Evolutionary conservation across 2,113 vertebrate species (phyloP).

Genomic region (Desmodus rotundus): DNA sequence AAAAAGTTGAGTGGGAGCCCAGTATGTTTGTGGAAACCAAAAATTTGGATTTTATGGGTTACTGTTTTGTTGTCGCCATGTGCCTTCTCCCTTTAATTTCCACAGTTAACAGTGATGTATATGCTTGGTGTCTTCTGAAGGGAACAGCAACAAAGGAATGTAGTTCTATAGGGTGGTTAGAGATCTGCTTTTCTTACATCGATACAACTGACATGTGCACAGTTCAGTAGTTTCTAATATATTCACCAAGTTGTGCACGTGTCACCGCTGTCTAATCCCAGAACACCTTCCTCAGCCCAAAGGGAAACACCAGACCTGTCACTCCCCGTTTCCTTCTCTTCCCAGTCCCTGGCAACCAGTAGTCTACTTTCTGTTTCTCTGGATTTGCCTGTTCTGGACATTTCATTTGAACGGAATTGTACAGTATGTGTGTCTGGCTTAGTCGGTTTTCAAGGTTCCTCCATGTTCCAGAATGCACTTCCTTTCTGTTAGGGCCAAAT

Average conservation of each 20-base stretch:
- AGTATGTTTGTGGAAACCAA: not conserved
- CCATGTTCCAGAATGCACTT: not conserved
- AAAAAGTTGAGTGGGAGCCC: not conserved
- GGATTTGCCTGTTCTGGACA: not conserved
- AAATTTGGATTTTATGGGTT: not conserved
- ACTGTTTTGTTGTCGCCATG: no score
- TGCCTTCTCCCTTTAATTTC: not conserved
- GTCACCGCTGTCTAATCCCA: not conserved
- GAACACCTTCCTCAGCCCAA: not conserved
- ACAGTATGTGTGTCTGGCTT: not conserved
- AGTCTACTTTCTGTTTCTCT: not conserved
- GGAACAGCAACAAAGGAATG: not conserved
- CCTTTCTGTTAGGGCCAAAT: not conserved
- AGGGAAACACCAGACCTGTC: not conserved
- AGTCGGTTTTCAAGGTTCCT: not conserved
- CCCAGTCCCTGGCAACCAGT: not conserved
- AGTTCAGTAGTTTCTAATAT: not conserved
- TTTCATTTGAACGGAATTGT: not conserved
- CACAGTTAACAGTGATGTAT: not conserved
- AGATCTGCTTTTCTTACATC: not conserved
- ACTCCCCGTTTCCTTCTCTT: not conserved
- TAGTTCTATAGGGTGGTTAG: not conserved
- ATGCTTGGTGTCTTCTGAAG: not conserved
- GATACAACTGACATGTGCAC: not conserved
- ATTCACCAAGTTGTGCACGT: not conserved